Conservation (phyloP, 64 coral and sea anemone species). For the Acropora tenuis region DNA sequence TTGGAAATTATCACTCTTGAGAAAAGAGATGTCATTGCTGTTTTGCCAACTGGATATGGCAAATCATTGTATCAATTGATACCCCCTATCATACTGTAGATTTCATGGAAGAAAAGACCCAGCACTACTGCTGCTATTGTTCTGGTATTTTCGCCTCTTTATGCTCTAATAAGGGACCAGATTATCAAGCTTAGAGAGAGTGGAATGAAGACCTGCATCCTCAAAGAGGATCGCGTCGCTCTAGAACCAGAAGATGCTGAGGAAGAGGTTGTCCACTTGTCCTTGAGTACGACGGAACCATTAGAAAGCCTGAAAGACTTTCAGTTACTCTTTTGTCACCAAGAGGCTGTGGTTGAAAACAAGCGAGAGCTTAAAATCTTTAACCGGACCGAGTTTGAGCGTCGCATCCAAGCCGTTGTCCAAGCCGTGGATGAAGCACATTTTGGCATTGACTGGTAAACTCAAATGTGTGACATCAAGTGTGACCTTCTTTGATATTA, state of each 20-base stretch:
- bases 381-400: neutral
- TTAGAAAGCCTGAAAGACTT: neutral
- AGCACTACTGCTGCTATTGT: too few species aligned
- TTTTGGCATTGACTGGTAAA: neutral
- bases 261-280: neutral
- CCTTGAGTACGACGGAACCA: neutral
- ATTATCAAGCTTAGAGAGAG: too few species aligned
- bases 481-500: neutral
- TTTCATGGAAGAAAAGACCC: too few species aligned
- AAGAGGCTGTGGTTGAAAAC: constrained; percentile 18
- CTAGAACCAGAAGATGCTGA: neutral
- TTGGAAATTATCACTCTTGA: too few species aligned
- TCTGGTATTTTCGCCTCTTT: neutral
- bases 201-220: too few species aligned
- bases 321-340: neutral
- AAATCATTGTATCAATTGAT: too few species aligned
- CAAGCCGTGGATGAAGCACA: constrained; percentile 30
- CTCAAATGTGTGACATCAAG: neutral
- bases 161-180: too few species aligned
- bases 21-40: too few species aligned
- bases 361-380: neutral
- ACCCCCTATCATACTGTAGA: too few species aligned
- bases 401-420: neutral
- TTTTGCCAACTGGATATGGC: too few species aligned
- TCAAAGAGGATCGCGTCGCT: constrained; percentile 7